Conservation (phyloP, 2,888 invertebrate genomes). For the Notodonta ziczac region DNA sequence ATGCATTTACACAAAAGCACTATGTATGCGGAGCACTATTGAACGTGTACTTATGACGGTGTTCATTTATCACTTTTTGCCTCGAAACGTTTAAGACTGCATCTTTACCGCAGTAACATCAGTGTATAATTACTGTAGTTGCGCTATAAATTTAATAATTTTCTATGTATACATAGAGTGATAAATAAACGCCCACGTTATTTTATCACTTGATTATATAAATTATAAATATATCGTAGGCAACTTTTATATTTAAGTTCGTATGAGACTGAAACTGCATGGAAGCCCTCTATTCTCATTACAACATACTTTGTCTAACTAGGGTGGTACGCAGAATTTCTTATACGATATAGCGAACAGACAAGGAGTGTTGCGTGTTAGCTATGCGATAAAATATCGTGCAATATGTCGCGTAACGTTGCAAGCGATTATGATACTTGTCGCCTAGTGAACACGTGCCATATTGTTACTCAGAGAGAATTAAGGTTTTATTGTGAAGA, state of each 20-base stretch:
- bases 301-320: conserved; percentile 6
- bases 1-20: conserved; percentile 49
- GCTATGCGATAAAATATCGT: not conserved
- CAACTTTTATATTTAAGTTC: conserved; percentile 48
- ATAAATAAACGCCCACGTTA: conserved; percentile 29
- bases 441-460: not conserved
- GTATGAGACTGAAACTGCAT: conserved; percentile 57
- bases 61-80: conserved; percentile 30
- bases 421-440: not conserved
- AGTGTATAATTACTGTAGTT: not conserved
- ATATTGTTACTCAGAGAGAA: conserved; percentile 35
- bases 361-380: conserved; percentile 18
- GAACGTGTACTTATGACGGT: conserved; percentile 37
- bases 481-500: conserved; percentile 26
- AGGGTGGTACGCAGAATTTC: conserved; percentile 28
- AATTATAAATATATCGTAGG: conserved; percentile 33
- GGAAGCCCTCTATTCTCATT: conserved; percentile 34
- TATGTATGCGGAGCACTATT: conserved; percentile 37
- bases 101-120: not conserved
- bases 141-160: not conserved
- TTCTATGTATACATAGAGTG: conserved; percentile 1
- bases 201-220: conserved; percentile 30
- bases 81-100: not conserved
- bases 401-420: not conserved
- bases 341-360: conserved; percentile 35